Evolutionary conservation across 2,113 vertebrate genomes (phyloP).

Genomic region (Corythornis cristatus): DNA sequence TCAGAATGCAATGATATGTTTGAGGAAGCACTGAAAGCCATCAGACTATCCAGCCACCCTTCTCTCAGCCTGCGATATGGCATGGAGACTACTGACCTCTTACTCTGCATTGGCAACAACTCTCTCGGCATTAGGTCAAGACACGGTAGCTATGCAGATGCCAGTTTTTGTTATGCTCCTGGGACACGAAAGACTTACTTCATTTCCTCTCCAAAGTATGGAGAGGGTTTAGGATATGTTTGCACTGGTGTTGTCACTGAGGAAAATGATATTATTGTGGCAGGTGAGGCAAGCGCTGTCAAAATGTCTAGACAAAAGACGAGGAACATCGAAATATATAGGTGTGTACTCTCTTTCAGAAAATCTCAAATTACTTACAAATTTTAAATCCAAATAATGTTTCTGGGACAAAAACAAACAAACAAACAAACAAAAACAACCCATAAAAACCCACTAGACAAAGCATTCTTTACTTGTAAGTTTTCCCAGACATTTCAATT

Average conservation of each 20-base stretch:
- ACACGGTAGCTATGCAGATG: constrained; percentile 86
- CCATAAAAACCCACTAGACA: neutral
- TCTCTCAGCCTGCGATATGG: constrained; percentile 88
- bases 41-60: constrained; percentile 74
- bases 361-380: neutral
- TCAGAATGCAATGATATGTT: constrained; percentile 82
- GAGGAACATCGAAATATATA: constrained; percentile 89
- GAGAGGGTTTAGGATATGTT: constrained; percentile 88
- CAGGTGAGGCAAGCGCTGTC: constrained; percentile 86
- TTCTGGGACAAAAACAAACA: neutral
- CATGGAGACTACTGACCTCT: constrained; percentile 93
- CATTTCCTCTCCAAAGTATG: constrained; percentile 92
- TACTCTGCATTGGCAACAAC: constrained; percentile 93
- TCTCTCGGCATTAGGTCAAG: constrained; percentile 88
- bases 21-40: constrained; percentile 74
- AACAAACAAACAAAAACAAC: neutral
- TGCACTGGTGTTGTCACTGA: constrained; percentile 90
- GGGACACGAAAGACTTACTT: constrained; percentile 85
- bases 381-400: neutral
- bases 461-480: neutral
- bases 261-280: constrained; percentile 87
- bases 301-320: constrained; percentile 88
- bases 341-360: constrained; percentile 77
- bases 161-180: constrained; percentile 92
- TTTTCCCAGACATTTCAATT: neutral